phyloP scores from a whole-genome alignment of 2,888 invertebrate species.

The Trachelus iudaicus region DNA sequence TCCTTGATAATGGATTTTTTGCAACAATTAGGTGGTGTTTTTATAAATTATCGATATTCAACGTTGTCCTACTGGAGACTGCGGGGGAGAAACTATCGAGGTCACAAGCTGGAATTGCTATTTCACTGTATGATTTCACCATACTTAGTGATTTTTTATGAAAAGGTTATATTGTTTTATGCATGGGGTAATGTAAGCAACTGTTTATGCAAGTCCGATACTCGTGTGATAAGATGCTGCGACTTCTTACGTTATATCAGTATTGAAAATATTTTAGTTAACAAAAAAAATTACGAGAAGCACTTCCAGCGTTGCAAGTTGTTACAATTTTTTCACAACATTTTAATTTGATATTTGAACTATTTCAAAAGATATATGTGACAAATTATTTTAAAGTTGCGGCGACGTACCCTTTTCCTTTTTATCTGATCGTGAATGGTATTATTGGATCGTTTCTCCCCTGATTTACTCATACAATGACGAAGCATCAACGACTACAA shows the following conservation, averaged over 20 bases:
- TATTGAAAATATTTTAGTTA: not conserved
- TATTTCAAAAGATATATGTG: not conserved
- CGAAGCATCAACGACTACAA: conserved; percentile 21
- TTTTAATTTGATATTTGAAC: not conserved
- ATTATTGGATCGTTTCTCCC: conserved; percentile 37
- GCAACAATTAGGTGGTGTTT: conserved; percentile 47
- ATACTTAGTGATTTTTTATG: not conserved
- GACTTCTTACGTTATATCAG: not conserved
- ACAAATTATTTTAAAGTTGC: not conserved
- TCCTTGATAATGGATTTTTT: conserved; percentile 48
- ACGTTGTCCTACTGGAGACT: conserved; percentile 37
- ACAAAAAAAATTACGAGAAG: not conserved
- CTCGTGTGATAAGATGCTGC: not conserved
- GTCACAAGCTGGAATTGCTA: conserved; percentile 28
- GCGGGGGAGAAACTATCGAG: conserved; percentile 42
- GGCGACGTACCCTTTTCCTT: not conserved
- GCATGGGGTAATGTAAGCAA: not conserved
- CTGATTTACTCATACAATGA: conserved; percentile 37
- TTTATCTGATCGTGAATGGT: not conserved
- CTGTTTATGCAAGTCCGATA: not conserved
- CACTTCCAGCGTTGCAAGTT: not conserved
- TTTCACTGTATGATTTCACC: not conserved
- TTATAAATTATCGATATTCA: conserved; percentile 40
- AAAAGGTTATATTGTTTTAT: conserved; percentile 1
- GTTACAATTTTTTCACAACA: not conserved